phyloP scores from a whole-genome alignment of 2,888 invertebrate species.

The Arctia plantaginis region DNA sequence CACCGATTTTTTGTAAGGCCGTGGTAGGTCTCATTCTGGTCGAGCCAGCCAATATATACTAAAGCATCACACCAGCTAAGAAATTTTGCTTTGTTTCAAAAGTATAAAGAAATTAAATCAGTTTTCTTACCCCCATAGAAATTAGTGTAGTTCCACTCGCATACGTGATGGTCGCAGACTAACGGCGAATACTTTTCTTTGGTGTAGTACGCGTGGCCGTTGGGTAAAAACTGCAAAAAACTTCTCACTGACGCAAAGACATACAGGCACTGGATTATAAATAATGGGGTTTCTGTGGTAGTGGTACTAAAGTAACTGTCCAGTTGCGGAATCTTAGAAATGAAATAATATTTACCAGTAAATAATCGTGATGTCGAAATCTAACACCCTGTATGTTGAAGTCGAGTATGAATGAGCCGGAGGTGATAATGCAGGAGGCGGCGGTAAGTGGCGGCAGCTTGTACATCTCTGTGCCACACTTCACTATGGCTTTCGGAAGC shows the following conservation, averaged over 20 bases:
- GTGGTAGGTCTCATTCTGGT: no score
- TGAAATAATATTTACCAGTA: constrained; percentile 63
- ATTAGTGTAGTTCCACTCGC: constrained; percentile 82
- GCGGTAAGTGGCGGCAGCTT: constrained; percentile 81
- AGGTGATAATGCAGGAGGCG: constrained; percentile 79
- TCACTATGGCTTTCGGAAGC: constrained; percentile 81
- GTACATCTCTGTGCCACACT: constrained; percentile 79
- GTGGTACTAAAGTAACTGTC: neutral
- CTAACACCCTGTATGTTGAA: constrained; percentile 82
- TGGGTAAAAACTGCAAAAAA: constrained; percentile 69
- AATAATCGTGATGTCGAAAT: constrained; percentile 75
- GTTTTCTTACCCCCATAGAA: constrained; percentile 74
- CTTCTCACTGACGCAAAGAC: neutral
- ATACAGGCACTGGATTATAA: neutral
- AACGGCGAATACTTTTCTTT: constrained; percentile 72
- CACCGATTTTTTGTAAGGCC: no score
- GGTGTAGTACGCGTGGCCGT: constrained; percentile 77
- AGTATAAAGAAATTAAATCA: neutral
- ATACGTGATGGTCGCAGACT: constrained; percentile 78
- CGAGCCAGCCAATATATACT: no score
- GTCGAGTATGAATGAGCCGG: constrained; percentile 81
- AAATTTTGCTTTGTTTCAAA: no score
- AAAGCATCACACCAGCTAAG: no score
- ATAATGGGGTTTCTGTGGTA: neutral
- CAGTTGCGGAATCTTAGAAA: neutral